Base-by-base conservation (phyloP, 2,797 vertebrate species). In the Danio aesculapii region DNA sequence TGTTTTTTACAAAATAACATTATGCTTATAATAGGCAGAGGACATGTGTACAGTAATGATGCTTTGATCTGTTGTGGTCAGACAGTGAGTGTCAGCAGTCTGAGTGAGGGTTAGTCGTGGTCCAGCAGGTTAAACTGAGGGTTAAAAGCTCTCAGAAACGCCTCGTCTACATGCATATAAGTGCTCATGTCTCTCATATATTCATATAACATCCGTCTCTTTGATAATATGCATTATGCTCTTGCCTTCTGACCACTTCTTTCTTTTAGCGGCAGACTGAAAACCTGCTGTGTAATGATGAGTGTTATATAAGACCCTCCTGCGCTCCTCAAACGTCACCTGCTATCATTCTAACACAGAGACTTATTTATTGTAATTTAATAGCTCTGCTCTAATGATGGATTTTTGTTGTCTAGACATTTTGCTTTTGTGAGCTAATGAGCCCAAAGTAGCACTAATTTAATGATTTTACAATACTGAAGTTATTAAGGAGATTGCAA, bases 361-460 rank as follows among this genome's bases (percentile, higher is more conserved):
- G 41, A 44, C 70, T 72, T 30, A 46, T n/a, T 58, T 58, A 10
- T 58, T 58, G 57, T 58, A 58, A 72, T 72, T 43, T 6, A 72
- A 21, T 72, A 72, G 41, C 21, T 46, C 16, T 16, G 41, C 17
- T 16, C 50, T 12, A 17, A 43, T 17, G 55, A 71, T 71, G 16
- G 69, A 55, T 71, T 71, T 43, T 8, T 55, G 11, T 71, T 55
- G 50, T 71, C 68, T 71, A 55, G 68, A 55, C 68, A 12, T 71
- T 55, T 55, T 55, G 50, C 39, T 30, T 55, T 55, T 55, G 43
- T 55, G 16, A 55, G 52, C n/a, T 71, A 71, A 55, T 44, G 55
- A 71, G 68, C 39, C n/a, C 4, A 71, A 44, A 55, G 52, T 7
- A 71, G 68, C 16, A 12, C 14, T 43, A 71, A 44, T 71, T 0